These are phyloP conservation scores for Leptatherina wallacei DNA, from an alignment of 2,797 vertebrate genomes.

Conservation along the genomic window DNA sequence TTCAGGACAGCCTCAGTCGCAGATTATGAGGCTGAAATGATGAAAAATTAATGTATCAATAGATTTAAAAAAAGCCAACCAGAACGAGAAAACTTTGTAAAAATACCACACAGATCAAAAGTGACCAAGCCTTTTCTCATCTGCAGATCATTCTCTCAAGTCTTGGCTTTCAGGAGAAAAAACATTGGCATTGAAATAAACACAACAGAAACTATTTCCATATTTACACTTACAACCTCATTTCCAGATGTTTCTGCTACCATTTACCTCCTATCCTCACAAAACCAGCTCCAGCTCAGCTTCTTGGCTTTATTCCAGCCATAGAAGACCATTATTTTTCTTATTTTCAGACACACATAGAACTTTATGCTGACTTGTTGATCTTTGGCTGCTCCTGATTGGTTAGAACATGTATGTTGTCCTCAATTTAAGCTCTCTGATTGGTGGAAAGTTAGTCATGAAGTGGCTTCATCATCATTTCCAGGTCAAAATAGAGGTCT, in stretches of 20 bases:
- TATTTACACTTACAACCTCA: neutral
- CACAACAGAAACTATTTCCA: neutral
- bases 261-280: neutral
- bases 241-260: neutral
- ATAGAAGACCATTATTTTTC: too few relatives aligned
- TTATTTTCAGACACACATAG: too few relatives aligned
- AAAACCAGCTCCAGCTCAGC: neutral
- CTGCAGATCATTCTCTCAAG: neutral
- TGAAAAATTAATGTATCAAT: neutral
- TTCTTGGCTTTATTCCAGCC: too few relatives aligned
- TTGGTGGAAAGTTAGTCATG: neutral
- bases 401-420: neutral
- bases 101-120: neutral
- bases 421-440: neutral
- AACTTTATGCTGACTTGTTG: too few relatives aligned
- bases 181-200: neutral
- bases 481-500: neutral
- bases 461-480: neutral
- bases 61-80: neutral
- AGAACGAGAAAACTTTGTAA: neutral
- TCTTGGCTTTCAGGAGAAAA: neutral
- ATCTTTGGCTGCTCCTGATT: neutral
- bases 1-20: neutral
- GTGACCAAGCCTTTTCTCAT: neutral
- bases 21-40: neutral